Base-by-base conservation (phyloP, 2,113 vertebrate genomes). In the Bujurquina vittata region DNA sequence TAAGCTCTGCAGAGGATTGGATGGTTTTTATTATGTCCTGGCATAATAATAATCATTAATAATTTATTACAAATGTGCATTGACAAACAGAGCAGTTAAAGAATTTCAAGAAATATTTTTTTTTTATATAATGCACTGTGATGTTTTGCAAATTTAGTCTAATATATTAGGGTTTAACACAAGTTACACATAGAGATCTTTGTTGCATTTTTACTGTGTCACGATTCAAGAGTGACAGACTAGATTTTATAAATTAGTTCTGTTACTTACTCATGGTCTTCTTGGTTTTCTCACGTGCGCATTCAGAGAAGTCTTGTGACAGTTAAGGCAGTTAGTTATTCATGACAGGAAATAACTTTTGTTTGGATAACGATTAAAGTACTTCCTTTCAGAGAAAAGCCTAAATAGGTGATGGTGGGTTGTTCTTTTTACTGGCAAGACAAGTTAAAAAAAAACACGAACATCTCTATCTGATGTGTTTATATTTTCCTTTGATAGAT, bases 121-220 rank as follows among this genome's bases (percentile, higher is more conserved):
- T 6, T 67, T 67, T 29, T 26, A 46, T 11, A 29, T 69, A 69
- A 69, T 49, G 43, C 18, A 22, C 10, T 69, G 26, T 29, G 29
- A 69, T 20, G 22, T 67, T 67, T 29, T 10, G 40, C 14, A 59
- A 57, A 75, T 75, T 10, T 55, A 43, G 22, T 29, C 15, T 33
- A 15, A 75, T 43, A 7, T 59, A 43, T 73, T 17, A 40, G 40
- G 35, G 22, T 10, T 29, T 60, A 69, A 12, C 52, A 15, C 26
- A 43, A 76, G 57, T 49, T 76, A 31, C 46, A 43, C 8, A 59
- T 11, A 46, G 18, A 49, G 29, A 67, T 57, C 5, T 20, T 52
- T 8, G 29, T 11, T 14, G 56, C 3, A 1, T 55, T 84, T 79
- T 79, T 7, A 60, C 22, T 87, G 52, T 82, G 52, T 86, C 81